Percentiles rank a stretch among this genome's conserved stretches.
Evolutionary conservation across 2,888 invertebrate species (phyloP).

Genomic region (Erebia palarica): DNA sequence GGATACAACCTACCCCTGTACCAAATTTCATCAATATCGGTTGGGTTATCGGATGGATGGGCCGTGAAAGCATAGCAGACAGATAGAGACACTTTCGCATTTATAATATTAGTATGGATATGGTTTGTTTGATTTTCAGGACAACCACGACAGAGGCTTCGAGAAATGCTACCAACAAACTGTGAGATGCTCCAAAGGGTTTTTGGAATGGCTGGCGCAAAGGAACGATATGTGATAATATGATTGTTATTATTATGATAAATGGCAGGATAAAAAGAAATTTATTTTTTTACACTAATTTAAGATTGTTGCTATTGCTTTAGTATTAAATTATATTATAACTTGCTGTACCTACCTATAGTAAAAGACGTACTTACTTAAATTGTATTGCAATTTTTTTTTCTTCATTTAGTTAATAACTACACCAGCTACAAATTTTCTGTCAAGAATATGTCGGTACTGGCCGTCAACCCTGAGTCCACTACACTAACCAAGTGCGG

Average conservation of each 20-base stretch:
- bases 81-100: background rate
- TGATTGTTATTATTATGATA: background rate
- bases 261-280: background rate
- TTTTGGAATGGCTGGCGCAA: slow-evolving; percentile 34
- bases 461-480: no score
- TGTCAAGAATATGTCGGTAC: no score
- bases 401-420: background rate
- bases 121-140: slow-evolving; percentile 24
- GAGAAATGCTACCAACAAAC: slow-evolving; percentile 39
- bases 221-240: slow-evolving; percentile 16
- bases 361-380: slow-evolving; percentile 9
- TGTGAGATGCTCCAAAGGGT: slow-evolving; percentile 33
- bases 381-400: background rate
- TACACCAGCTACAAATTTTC: no score
- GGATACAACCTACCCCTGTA: no score
- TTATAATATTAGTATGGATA: background rate
- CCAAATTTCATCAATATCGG: no score
- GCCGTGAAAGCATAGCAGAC: background rate
- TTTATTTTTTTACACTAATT: background rate
- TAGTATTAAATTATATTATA: background rate
- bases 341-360: background rate
- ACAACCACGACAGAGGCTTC: slow-evolving; percentile 32
- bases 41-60: no score
- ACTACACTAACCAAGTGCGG: no score
- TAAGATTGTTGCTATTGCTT: background rate